A percentile compares a stretch with the other conserved stretches of the same genome.
phyloP scores from a whole-genome alignment of 2,113 vertebrate species.

The Ciconia stormi region DNA sequence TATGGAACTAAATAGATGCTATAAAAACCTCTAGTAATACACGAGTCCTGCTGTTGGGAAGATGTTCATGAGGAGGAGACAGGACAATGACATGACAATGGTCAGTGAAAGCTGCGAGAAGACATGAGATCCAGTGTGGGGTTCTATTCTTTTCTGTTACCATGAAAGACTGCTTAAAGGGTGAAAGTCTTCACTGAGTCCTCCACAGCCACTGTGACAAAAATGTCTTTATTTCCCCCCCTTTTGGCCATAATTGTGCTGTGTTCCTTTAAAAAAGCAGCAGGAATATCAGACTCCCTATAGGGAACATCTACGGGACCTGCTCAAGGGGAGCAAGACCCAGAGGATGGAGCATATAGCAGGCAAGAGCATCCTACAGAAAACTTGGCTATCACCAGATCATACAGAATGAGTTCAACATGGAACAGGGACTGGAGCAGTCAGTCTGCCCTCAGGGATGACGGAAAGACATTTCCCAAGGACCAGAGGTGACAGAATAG shows the following conservation, averaged over 20 bases:
- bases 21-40: background rate
- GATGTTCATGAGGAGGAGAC: background rate
- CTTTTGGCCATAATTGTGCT: background rate
- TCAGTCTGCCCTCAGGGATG: background rate
- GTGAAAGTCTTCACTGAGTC: background rate
- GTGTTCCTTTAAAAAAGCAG: background rate
- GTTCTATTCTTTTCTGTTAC: background rate
- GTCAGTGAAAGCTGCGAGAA: background rate
- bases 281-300: background rate
- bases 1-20: background rate
- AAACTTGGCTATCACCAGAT: background rate
- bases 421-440: background rate
- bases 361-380: background rate
- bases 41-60: background rate
- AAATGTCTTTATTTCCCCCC: background rate
- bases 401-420: background rate
- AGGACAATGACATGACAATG: background rate
- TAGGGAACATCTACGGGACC: background rate
- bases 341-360: background rate
- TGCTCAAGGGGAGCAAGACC: background rate
- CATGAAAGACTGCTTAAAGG: background rate
- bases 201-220: background rate
- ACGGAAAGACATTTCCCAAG: background rate
- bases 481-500: background rate
- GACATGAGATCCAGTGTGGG: background rate